These are phyloP conservation scores for Dunckerocampus dactyliophorus DNA, from an alignment of 2,113 vertebrate species.

Conservation along the genomic window DNA sequence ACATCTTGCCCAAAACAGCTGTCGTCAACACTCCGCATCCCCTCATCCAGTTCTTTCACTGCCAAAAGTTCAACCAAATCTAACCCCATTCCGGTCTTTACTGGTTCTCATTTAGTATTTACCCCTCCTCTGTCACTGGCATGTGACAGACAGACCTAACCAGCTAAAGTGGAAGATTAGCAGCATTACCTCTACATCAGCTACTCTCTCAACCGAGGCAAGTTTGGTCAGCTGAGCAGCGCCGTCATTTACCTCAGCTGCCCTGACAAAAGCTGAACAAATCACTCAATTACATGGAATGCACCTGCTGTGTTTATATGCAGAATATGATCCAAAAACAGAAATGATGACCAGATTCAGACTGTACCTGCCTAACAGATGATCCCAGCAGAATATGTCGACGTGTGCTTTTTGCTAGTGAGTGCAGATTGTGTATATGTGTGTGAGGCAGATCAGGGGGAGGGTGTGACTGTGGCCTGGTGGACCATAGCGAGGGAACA, in stretches of 20 bases:
- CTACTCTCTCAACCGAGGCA: constrained; percentile 21
- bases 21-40: constrained; percentile 13
- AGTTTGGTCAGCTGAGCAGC: constrained; percentile 55
- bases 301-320: constrained; percentile 1
- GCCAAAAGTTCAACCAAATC: constrained; percentile 13
- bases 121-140: constrained; percentile 12
- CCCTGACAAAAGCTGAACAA: constrained; percentile 27
- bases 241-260: constrained; percentile 26
- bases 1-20: constrained; percentile 34
- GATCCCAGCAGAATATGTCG: not conserved
- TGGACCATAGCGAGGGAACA: constrained; percentile 63
- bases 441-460: constrained; percentile 49
- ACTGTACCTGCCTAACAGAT: constrained; percentile 31
- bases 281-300: constrained; percentile 14
- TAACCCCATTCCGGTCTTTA: not conserved
- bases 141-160: constrained; percentile 49
- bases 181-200: constrained; percentile 52
- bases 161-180: constrained; percentile 65
- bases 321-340: constrained; percentile 11
- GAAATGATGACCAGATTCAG: not conserved
- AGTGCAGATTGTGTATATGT: constrained; percentile 26
- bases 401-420: constrained; percentile 42
- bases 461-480: constrained; percentile 56
- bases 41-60: constrained; percentile 15
- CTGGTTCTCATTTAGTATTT: constrained; percentile 12